Evolutionary conservation across 2,888 invertebrate species (phyloP).

Genomic region (Pasiphila rectangulata): DNA sequence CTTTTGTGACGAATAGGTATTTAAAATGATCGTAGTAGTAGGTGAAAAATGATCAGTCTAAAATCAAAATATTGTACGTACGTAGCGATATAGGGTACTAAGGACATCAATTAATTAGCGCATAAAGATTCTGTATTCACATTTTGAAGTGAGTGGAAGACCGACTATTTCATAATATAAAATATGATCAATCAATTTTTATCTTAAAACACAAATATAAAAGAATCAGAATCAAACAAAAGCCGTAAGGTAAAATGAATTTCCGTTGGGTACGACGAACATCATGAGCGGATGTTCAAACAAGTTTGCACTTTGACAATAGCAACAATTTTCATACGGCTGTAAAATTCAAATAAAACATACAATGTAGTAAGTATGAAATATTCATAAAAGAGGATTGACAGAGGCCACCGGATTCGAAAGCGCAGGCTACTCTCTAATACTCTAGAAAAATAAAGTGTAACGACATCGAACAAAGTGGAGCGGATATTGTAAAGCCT

Average conservation of each 20-base stretch:
- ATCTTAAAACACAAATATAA: conserved; percentile 10
- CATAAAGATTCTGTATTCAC: no score
- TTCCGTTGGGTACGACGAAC: conserved; percentile 24
- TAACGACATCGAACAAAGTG: conserved; percentile 46
- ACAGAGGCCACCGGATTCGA: conserved; percentile 57
- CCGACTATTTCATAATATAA: no score
- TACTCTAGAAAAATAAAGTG: conserved; percentile 45
- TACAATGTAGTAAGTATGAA: conserved; percentile 69
- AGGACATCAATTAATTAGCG: no score
- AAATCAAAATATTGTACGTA: no score
- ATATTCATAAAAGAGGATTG: conserved; percentile 72
- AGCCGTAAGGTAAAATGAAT: conserved; percentile 26
- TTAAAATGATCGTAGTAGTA: no score
- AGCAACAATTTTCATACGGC: conserved; percentile 50
- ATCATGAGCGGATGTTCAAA: conserved; percentile 37
- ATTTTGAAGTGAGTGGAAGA: no score
- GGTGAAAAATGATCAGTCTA: no score
- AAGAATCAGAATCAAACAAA: conserved; percentile 17
- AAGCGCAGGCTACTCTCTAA: conserved; percentile 38
- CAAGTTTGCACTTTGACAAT: conserved; percentile 44
- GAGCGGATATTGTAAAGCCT: conserved; percentile 38
- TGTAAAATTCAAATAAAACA: conserved; percentile 62
- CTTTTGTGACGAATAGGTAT: conserved; percentile 9
- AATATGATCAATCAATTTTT: no score
- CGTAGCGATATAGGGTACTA: background rate